These are phyloP conservation scores for Mongoloraphidia duomilia DNA, from an alignment of 2,888 invertebrate genomes.

Conservation along the genomic window DNA sequence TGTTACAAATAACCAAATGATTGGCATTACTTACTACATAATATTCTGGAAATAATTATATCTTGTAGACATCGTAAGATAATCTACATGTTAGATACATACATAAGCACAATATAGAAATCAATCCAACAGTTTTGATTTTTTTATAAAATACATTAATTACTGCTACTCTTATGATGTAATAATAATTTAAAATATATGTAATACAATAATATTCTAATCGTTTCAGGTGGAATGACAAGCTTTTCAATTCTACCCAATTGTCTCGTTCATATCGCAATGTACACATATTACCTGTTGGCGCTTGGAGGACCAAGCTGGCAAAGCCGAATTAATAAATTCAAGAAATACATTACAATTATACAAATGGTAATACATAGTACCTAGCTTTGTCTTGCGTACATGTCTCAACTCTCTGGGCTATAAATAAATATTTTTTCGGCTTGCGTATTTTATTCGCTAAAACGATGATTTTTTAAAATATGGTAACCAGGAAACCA, in stretches of 20 bases:
- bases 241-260: constrained; percentile 52
- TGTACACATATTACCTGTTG: constrained; percentile 61
- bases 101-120: background rate
- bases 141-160: background rate
- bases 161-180: background rate
- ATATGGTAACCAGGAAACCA: too few relatives aligned
- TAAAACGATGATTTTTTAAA: too few relatives aligned
- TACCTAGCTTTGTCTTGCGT: too few relatives aligned
- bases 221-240: constrained; percentile 45
- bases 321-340: constrained; percentile 37
- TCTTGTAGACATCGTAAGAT: too few relatives aligned
- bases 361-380: constrained; percentile 47
- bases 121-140: background rate
- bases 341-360: constrained; percentile 41
- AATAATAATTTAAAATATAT: background rate
- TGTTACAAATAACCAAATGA: too few relatives aligned
- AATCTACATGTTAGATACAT: background rate
- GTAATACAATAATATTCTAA: background rate
- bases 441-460: too few relatives aligned
- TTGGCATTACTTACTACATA: too few relatives aligned
- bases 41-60: too few relatives aligned
- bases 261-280: constrained; percentile 53
- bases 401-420: too few relatives aligned
- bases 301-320: constrained; percentile 43
- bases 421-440: too few relatives aligned